Percentiles rank a stretch among this genome's conserved stretches.
phyloP scores from a whole-genome alignment of 2,797 vertebrate species.

The Acanthornis magna region DNA sequence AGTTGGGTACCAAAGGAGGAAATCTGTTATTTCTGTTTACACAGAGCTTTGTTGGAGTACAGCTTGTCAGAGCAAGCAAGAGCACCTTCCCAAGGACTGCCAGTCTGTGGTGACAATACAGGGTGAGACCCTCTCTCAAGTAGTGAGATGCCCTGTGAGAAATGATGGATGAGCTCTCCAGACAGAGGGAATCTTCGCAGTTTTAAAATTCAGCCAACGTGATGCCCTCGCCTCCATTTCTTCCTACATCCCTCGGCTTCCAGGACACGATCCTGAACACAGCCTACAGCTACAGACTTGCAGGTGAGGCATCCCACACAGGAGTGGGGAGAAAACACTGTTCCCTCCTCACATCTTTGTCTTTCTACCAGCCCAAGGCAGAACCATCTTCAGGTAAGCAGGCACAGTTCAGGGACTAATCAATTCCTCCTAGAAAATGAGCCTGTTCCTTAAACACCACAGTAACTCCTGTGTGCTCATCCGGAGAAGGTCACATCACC shows the following conservation, averaged over 20 bases:
- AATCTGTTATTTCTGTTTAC: neutral
- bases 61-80: neutral
- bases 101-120: rapidly evolving
- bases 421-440: neutral
- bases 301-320: neutral
- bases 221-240: neutral
- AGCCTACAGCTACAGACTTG: neutral
- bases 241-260: neutral
- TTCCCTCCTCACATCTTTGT: neutral
- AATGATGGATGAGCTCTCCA: neutral
- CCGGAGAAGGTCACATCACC: neutral
- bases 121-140: neutral
- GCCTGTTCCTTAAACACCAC: neutral
- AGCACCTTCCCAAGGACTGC: neutral
- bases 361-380: neutral
- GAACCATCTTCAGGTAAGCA: neutral
- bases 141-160: neutral
- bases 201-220: neutral
- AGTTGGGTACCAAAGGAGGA: neutral
- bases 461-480: neutral
- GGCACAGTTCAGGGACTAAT: neutral
- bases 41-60: neutral
- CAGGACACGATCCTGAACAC: neutral
- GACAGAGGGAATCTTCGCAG: neutral
- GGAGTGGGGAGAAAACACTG: neutral